Evolutionary conservation across 1,140 invertebrate species (phyloP), one percentile per base, ranked within the genome.

Genomic region (Drosophila kurseongensis): DNA sequence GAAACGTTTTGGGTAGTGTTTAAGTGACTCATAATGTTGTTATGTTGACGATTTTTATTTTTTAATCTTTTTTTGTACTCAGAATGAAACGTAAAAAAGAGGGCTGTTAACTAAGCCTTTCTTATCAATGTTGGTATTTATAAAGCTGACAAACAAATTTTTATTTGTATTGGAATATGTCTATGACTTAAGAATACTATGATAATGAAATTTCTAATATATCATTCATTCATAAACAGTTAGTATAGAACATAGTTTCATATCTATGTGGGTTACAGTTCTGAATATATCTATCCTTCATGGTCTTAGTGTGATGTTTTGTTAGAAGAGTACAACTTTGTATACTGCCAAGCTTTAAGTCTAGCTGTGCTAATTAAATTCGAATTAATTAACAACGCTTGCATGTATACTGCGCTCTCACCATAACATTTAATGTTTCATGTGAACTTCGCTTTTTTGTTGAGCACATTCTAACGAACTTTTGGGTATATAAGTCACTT

Each of bases 311-410:
- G 29, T 36, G 45, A 27, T 65, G 10, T 68, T 45, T 66, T 16
- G 29, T 35, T 35, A 12, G n/a, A 36, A n/a, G 36, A 13, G 0
- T 10, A 36, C 29, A 12, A 36, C 32, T 29, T 12, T 44, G 27
- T 36, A 45, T 36, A 9, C 14, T 3, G 13, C 6, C 1, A 7
- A 32, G 65, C 65, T 45, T 68, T 68, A 66, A 68, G 65, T 66
- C 66, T 51, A 35, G 47, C 10, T n/a, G 50, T 23, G 61, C 60
- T 68, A 68, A 68, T 66, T 66, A 68, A 68, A 68, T 54, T 66
- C 47, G 14, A 68, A 54, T 32, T 63, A 68, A 68, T 68, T 52
- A 66, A 40, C 47, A 62, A 48, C 10, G 44, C 55, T 5, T 14
- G 35, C 6, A 27, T 32, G 62, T 38, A 9, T 10, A 10, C 5